Evolutionary conservation across 1,140 invertebrate genomes (phyloP).

Genomic region (Lepidurus couesii): DNA sequence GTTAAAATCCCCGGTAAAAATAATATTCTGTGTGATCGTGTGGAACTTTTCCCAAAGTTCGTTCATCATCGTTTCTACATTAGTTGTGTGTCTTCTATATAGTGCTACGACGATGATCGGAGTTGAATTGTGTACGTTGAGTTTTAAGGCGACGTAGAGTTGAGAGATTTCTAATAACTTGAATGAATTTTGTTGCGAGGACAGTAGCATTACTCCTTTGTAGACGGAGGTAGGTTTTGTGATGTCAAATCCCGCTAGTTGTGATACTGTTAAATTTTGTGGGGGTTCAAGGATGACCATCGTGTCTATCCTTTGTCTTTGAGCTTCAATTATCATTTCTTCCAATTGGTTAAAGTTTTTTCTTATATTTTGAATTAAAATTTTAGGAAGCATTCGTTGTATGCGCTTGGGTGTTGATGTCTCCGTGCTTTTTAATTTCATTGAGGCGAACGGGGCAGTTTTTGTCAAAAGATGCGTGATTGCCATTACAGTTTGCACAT

Average conservation of each 20-base stretch:
- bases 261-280: neutral
- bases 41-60: neutral
- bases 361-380: conserved; percentile 23
- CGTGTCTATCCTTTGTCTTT: conserved; percentile 25
- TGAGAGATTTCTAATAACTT: neutral
- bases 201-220: conserved; percentile 12
- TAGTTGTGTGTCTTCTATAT: neutral
- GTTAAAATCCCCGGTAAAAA: conserved; percentile 6
- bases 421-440: neutral
- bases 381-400: neutral
- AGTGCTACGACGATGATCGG: neutral
- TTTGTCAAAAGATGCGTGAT: neutral
- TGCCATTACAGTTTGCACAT: conserved; percentile 27
- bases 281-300: conserved; percentile 23
- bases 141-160: conserved; percentile 4
- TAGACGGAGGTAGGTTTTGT: neutral
- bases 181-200: neutral
- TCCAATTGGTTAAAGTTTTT: neutral
- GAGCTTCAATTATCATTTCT: neutral
- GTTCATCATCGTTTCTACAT: neutral
- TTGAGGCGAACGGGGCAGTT: neutral
- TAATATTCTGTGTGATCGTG: neutral
- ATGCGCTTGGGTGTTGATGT: neutral
- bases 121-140: neutral
- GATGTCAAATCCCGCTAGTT: neutral